Percentiles rank a stretch among this genome's conserved stretches.
phyloP scores from a whole-genome alignment of 2,797 vertebrate species.

The Lemur catta region DNA sequence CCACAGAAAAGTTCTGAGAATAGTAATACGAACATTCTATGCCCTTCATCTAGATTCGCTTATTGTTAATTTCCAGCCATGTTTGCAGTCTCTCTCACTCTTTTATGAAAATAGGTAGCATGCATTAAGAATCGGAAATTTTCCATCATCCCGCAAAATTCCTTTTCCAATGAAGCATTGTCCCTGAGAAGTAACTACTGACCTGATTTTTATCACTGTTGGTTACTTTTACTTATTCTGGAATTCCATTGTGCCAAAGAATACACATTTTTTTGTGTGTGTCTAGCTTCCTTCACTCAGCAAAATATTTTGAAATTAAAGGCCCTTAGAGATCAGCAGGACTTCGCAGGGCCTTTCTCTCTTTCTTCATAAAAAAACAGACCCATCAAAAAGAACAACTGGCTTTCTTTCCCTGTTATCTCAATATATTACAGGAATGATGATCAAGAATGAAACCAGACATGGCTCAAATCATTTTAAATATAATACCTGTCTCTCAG shows the following conservation, averaged over 20 bases:
- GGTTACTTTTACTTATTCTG: not conserved
- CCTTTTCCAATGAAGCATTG: not conserved
- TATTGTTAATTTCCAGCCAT: not conserved
- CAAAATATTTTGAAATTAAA: not conserved
- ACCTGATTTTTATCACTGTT: not conserved
- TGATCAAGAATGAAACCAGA: too few species aligned
- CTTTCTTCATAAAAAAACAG: too few species aligned
- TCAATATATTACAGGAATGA: too few species aligned
- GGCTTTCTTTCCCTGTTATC: too few species aligned
- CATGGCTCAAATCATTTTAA: too few species aligned
- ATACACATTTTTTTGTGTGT: not conserved
- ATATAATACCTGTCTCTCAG: too few species aligned
- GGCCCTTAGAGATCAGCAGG: not conserved
- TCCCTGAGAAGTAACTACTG: not conserved
- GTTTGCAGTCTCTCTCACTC: not conserved
- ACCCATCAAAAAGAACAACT: too few species aligned
- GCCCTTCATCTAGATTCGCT: not conserved
- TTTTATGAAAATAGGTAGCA: not conserved
- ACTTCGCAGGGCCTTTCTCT: too few species aligned
- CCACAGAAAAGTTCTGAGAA: not conserved
- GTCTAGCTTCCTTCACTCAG: not conserved
- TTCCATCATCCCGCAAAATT: not conserved
- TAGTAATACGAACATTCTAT: not conserved
- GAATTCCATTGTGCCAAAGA: not conserved
- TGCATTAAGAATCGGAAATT: not conserved